phyloP scores from a whole-genome alignment of 2,888 invertebrate genomes.

The Lacanobia oleracea region DNA sequence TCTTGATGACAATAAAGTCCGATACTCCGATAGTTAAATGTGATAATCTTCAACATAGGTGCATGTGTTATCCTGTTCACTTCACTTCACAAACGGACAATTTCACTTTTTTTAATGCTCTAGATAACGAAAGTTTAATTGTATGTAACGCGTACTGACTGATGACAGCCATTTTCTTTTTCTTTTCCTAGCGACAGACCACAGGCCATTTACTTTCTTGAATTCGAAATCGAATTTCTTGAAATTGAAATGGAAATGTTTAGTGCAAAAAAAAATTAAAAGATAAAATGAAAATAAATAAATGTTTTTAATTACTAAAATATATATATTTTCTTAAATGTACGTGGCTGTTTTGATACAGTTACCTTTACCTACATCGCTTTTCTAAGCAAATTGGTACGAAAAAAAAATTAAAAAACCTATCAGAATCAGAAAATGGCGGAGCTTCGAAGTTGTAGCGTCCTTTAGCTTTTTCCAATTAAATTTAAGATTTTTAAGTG shows the following conservation, averaged over 20 bases:
- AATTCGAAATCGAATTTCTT: no score
- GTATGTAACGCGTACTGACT: constrained; percentile 4
- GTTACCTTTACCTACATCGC: constrained; percentile 34
- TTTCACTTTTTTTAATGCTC: constrained; percentile 18
- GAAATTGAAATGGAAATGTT: no score
- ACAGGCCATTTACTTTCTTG: constrained; percentile 5
- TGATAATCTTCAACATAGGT: not conserved
- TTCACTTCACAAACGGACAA: rapidly evolving
- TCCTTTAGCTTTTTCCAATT: constrained; percentile 67
- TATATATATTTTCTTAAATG: no score
- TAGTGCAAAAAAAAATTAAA: no score
- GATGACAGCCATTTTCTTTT: constrained; percentile 38
- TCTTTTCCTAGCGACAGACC: not conserved
- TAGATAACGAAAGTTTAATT: no score
- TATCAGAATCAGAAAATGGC: constrained; percentile 81
- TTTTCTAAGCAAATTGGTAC: not conserved
- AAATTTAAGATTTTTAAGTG: constrained; percentile 60
- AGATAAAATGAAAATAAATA: no score
- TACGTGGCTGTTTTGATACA: not conserved
- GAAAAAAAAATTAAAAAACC: constrained; percentile 38
- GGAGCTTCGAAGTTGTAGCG: constrained; percentile 71
- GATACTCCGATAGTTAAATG: not conserved
- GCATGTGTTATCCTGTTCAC: not conserved
- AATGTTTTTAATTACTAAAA: no score
- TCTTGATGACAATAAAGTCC: constrained; percentile 40